These are phyloP conservation scores for Lasioglossum malachurum DNA, from an alignment of 2,888 invertebrate species.

Conservation along the genomic window DNA sequence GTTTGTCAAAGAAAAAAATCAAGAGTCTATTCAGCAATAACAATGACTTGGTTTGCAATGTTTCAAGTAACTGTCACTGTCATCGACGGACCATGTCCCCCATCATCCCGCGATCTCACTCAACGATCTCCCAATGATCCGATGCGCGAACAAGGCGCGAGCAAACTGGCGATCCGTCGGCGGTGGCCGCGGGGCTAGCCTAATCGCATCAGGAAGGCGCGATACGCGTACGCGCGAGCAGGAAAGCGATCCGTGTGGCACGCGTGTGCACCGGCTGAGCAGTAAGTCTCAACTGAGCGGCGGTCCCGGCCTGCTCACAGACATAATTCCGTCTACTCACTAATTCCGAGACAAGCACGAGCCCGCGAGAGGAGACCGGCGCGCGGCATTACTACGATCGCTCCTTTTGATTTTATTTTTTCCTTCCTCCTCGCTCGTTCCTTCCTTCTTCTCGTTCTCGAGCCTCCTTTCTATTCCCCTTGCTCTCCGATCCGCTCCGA, in stretches of 20 bases:
- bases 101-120: constrained; percentile 27
- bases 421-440: constrained; percentile 25
- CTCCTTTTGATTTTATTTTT: constrained; percentile 64
- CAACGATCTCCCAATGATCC: not conserved
- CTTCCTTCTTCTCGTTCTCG: constrained; percentile 5
- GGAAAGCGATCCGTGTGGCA: constrained; percentile 62
- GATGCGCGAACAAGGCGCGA: constrained; percentile 49
- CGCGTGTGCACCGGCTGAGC: constrained; percentile 83
- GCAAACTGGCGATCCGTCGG: constrained; percentile 63
- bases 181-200: constrained; percentile 63
- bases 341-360: constrained; percentile 82
- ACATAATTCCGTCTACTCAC: constrained; percentile 85
- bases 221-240: constrained; percentile 33
- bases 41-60: not conserved
- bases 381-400: constrained; percentile 75
- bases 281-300: constrained; percentile 84
- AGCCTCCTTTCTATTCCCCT: constrained; percentile 23
- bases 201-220: constrained; percentile 73
- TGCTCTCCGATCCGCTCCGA: not conserved
- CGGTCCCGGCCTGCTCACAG: constrained; percentile 81
- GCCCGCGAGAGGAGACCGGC: constrained; percentile 77
- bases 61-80: constrained; percentile 32
- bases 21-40: not conserved
- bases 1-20: not conserved
- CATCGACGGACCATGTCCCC: constrained; percentile 40